Base-by-base conservation (phyloP, 2,888 invertebrate genomes). In the Teleiodes luculella region DNA sequence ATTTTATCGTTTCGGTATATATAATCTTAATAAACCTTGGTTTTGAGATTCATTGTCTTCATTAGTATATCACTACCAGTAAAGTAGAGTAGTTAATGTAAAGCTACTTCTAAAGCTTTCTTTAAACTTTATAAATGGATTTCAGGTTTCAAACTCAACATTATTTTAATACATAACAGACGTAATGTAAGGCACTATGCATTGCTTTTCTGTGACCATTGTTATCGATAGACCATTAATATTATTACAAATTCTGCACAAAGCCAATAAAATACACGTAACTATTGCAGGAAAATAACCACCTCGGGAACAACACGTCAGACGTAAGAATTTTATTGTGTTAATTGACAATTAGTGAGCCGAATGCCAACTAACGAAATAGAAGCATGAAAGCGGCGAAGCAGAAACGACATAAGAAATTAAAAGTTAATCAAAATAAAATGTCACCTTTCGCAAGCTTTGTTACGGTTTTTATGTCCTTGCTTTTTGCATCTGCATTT, bases 311-410 rank as follows among this genome's bases (percentile, higher is more conserved):
- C 45, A 31, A 58, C 64, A 64, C 65, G 62, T 65, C 60, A 60
- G 14, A 43, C n/a, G n/a, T n/a, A n/a, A n/a, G n/a, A n/a, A n/a
- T n/a, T n/a, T n/a, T n/a, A 55, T 55, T 58, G 54, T 54, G 53
- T 52, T 78, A 78, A 80, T 75, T 57, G 71, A 59, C 82, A 81
- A 82, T 82, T 79, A 80, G 56, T 49, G 30, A 61, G 64, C 62
- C 63, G 64, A 63, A 61, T 59, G 52, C 57, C 57, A 64, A 63
- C 64, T 65, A 65, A 61, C 65, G 46, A 57, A 53, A 58, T 55
- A 53, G 54, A 54, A 56, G 41, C 58, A 69, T 67, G 68, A 58
- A 51, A 60, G 31, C 47, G 54, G 62, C 50, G 60, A 74, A 70
- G 68, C 60, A 64, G 57, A 68, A 66, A 61, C 73, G 65, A 50